These are phyloP conservation scores for Telmatherina bonti DNA, from an alignment of 2,797 vertebrate genomes.

Conservation along the genomic window DNA sequence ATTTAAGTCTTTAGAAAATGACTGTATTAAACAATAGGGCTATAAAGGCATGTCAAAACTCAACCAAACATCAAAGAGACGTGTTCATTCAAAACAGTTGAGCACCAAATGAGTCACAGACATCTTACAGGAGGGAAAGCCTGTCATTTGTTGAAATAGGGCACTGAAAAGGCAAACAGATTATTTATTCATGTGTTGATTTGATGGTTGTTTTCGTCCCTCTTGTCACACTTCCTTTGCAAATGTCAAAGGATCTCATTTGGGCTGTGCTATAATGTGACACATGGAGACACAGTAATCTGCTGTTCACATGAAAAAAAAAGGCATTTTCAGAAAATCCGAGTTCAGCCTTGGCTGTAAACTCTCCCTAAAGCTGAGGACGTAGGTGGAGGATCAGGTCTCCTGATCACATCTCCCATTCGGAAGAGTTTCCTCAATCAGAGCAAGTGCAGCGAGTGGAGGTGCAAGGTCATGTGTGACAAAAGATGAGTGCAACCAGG, in stretches of 20 bases:
- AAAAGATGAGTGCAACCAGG: constrained; percentile 49
- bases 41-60: constrained; percentile 57
- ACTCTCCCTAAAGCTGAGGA: constrained; percentile 17
- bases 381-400: constrained; percentile 1
- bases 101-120: constrained; percentile 67
- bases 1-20: constrained; percentile 45
- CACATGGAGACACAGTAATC: constrained; percentile 26
- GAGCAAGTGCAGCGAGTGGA: constrained; percentile 26
- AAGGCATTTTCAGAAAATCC: constrained; percentile 24
- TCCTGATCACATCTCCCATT: constrained; percentile 27
- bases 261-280: constrained; percentile 51
- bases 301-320: constrained; percentile 17
- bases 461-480: constrained; percentile 59
- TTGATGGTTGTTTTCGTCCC: constrained; percentile 67
- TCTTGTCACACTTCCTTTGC: constrained; percentile 70
- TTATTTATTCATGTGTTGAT: constrained; percentile 78
- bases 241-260: constrained; percentile 71
- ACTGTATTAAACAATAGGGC: constrained; percentile 49
- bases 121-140: constrained; percentile 58
- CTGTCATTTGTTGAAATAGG: constrained; percentile 69
- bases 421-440: constrained; percentile 26
- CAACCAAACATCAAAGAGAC: constrained; percentile 59
- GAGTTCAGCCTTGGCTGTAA: constrained; percentile 20
- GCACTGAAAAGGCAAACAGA: constrained; percentile 71
- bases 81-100: constrained; percentile 60